phyloP scores from a whole-genome alignment of 2,797 vertebrate species.

The Mycteria americana region DNA sequence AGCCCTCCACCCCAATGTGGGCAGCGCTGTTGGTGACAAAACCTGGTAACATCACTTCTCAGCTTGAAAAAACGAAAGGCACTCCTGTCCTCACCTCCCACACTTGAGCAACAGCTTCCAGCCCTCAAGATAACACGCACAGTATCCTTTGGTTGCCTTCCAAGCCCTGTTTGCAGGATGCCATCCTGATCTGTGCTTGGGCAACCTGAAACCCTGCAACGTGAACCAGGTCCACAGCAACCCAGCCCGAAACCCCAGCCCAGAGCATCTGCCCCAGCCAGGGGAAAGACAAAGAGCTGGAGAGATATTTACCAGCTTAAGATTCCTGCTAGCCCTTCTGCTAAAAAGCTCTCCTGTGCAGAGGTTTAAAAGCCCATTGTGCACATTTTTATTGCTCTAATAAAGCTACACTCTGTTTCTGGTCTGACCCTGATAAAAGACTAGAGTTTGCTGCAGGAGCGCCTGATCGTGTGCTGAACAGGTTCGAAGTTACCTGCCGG shows the following conservation, averaged over 20 bases:
- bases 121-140: neutral
- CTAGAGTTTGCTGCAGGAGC: neutral
- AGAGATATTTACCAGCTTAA: neutral
- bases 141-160: neutral
- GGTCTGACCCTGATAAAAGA: neutral
- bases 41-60: neutral
- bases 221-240: neutral
- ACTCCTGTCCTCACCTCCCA: neutral
- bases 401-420: neutral
- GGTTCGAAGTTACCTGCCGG: neutral
- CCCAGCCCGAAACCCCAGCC: neutral
- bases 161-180: neutral
- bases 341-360: accelerated
- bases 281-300: neutral
- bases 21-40: neutral
- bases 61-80: neutral
- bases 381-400: neutral
- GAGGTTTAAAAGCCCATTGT: neutral
- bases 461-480: accelerated
- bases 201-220: neutral
- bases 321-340: neutral
- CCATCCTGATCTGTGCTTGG: neutral
- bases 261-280: neutral
- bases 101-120: neutral
- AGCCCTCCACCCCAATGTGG: neutral